A percentile compares a stretch with the other conserved stretches of the same genome.
Evolutionary conservation across 2,888 invertebrate species (phyloP).

Genomic region (Baronia brevicornis): DNA sequence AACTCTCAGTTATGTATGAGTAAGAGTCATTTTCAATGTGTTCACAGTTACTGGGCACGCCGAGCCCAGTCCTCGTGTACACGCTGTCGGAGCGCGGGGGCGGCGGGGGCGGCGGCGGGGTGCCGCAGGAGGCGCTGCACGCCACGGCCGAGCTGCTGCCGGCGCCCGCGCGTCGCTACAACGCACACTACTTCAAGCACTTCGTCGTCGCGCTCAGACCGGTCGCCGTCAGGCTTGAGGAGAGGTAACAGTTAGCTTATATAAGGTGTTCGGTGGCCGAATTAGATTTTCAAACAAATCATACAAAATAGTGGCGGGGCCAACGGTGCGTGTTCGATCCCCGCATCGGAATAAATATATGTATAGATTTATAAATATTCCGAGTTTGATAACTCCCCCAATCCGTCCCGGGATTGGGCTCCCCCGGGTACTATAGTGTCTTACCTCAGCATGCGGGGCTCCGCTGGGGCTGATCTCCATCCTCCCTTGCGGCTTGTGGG

Average conservation of each 20-base stretch:
- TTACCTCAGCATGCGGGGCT: no score
- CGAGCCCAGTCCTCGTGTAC: conserved; percentile 89
- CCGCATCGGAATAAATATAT: no score
- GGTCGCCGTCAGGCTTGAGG: conserved; percentile 91
- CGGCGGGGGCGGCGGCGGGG: conserved; percentile 51
- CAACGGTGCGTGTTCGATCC: no score
- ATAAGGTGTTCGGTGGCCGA: no score
- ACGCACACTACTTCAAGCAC: conserved; percentile 93
- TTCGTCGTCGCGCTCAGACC: conserved; percentile 88
- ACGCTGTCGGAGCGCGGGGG: conserved; percentile 73
- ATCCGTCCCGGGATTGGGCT: no score
- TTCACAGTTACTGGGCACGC: conserved; percentile 86
- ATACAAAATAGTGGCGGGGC: no score
- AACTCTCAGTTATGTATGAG: not conserved
- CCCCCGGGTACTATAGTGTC: no score
- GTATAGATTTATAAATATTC: no score
- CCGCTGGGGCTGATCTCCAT: no score
- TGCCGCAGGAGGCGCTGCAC: conserved; percentile 83
- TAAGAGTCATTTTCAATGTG: conserved; percentile 1
- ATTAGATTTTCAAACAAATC: no score
- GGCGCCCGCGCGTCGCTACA: conserved; percentile 78
- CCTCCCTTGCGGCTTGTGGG: no score
- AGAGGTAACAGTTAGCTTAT: conserved; percentile 63
- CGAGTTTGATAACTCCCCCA: no score
- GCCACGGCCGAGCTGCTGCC: conserved; percentile 86